A percentile compares a stretch with the other conserved stretches of the same genome.
Evolutionary conservation across 2,888 invertebrate genomes (phyloP).

Genomic region (Anoncus sp.): DNA sequence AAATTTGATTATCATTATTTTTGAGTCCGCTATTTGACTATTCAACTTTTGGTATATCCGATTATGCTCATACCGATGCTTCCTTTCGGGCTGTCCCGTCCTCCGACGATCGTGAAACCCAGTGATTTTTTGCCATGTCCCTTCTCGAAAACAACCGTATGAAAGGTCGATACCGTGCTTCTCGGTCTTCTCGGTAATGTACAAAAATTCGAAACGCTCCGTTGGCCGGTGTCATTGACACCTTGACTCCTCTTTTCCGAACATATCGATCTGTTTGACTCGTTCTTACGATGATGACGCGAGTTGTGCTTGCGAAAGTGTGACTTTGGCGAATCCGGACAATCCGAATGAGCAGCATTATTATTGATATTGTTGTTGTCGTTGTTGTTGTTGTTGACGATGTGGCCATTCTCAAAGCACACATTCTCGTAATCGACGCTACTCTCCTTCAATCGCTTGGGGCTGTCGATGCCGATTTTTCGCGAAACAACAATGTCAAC

Average conservation of each 20-base stretch:
- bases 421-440: slow-evolving; percentile 89
- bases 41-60: background rate
- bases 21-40: too few species aligned
- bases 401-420: slow-evolving; percentile 83
- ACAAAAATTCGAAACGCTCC: slow-evolving; percentile 87
- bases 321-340: slow-evolving; percentile 81
- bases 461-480: slow-evolving; percentile 78
- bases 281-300: slow-evolving; percentile 72
- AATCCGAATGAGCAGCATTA: slow-evolving; percentile 3
- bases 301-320: slow-evolving; percentile 79
- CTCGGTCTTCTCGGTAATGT: slow-evolving; percentile 89
- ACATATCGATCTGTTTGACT: slow-evolving; percentile 73
- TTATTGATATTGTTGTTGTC: slow-evolving; percentile 18
- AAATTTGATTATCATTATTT: too few species aligned
- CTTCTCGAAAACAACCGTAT: slow-evolving; percentile 91
- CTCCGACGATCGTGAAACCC: slow-evolving; percentile 96
- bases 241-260: slow-evolving; percentile 72
- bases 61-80: slow-evolving; percentile 85
- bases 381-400: slow-evolving; percentile 76
- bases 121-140: slow-evolving; percentile 93
- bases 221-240: slow-evolving; percentile 68
- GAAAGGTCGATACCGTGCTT: slow-evolving; percentile 88
- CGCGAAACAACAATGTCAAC: slow-evolving; percentile 88
- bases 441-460: slow-evolving; percentile 86
- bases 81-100: slow-evolving; percentile 93